Evolutionary conservation across 2,797 vertebrate genomes (phyloP), one percentile per base, ranked within the genome.

Genomic region (Phoxinus dragarum): DNA sequence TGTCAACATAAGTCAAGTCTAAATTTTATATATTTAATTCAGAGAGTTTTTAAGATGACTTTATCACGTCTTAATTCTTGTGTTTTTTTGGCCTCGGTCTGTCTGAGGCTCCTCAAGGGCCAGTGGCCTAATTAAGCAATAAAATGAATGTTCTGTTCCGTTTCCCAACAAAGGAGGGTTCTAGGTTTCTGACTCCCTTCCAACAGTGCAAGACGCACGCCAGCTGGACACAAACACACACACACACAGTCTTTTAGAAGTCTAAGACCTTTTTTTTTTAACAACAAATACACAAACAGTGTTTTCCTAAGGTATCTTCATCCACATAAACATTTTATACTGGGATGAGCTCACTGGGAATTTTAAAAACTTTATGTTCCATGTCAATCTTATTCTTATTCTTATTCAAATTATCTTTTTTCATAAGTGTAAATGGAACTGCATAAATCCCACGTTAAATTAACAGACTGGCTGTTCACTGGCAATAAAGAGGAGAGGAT

Each of bases 71-170:
- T 80, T 84, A 82, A 81, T 82, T 85, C 83, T 77, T 86, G 54
- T 74, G 66, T 71, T 81, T 54, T 16, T 12, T 73, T 74, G 3
- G 36, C 42, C 66, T 74, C 64, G 76, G 52, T 44, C 27, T 88
- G 74, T 68, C 8, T 27, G 83, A 52, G 84, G 86, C 74, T 67
- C 86, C 79, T 83, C 16, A 72, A 74, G 38, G 88, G 88, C 88
- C 86, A 84, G 64, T 88, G 86, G 85, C 88, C 89, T 89, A 89
- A 91, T 89, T 91, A 88, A 85, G 86, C 87, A 87, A 90, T 80
- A 89, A 87, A 90, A 81, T 86, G 44, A 90, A 88, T 88, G 89
- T 89, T 82, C 87, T 86, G 86, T 89, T 84, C 84, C 77, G 67
- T 90, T 88, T 89, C 89, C 66, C 87, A 87, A 85, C 78, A 85